Conservation (phyloP, 2,113 vertebrate genomes). For the Phoenicopterus ruber region DNA sequence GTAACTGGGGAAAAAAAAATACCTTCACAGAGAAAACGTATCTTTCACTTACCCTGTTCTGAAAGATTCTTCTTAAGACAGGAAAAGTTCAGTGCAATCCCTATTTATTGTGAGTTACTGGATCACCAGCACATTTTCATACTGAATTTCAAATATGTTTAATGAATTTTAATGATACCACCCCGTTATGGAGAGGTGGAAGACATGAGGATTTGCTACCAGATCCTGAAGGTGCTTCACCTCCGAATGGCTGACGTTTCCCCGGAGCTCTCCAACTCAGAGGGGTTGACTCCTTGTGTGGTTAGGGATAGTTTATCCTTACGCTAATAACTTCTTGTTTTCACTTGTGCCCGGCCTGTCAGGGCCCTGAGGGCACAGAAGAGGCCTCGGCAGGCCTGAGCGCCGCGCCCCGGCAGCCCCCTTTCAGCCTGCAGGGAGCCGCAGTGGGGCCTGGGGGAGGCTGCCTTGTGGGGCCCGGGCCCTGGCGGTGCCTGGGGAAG, state of each 20-base stretch:
- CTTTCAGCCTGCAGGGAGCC: not conserved
- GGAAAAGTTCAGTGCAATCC: not conserved
- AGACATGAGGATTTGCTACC: not conserved
- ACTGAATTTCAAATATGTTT: not conserved
- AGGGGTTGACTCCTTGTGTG: not conserved
- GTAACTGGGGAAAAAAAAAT: not conserved
- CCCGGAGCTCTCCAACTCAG: not conserved
- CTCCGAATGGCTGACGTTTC: not conserved
- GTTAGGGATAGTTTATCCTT: too few relatives aligned
- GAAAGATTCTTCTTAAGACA: not conserved
- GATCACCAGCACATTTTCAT: fast-evolving
- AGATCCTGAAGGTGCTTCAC: not conserved
- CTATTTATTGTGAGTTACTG: not conserved
- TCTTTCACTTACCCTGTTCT: not conserved
- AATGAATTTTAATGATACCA: not conserved
- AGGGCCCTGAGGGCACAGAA: not conserved
- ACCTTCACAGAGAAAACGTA: fast-evolving
- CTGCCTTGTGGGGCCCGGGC: fast-evolving
- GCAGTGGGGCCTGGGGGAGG: too few relatives aligned
- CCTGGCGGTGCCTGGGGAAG: not conserved
- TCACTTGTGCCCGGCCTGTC: not conserved
- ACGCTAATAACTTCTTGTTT: not conserved
- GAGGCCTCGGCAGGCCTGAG: not conserved
- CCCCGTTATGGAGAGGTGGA: not conserved
- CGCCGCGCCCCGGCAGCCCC: fast-evolving